A percentile compares a stretch with the other conserved stretches of the same genome.
phyloP scores from a whole-genome alignment of 2,888 invertebrate species.

The Drosophila seclusa region DNA sequence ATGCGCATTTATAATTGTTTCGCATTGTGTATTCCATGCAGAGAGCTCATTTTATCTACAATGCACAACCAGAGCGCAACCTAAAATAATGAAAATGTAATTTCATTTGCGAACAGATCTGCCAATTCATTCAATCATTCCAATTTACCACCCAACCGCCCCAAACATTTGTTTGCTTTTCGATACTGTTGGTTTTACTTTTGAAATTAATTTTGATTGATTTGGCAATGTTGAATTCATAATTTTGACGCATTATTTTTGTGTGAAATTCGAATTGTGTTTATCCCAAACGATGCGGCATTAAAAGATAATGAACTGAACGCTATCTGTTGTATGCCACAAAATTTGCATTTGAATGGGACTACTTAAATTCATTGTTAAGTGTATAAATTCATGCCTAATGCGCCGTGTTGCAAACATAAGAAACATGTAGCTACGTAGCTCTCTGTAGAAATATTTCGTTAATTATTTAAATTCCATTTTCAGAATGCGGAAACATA shows the following conservation, averaged over 20 bases:
- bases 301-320: constrained; percentile 72
- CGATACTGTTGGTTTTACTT: constrained; percentile 61
- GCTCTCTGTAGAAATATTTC: background rate
- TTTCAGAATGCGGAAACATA: background rate
- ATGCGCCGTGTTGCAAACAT: constrained; percentile 28
- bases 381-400: constrained; percentile 25
- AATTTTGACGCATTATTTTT: constrained; percentile 81
- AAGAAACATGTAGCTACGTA: constrained; percentile 2
- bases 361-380: constrained; percentile 27
- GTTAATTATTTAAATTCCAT: constrained; percentile 1
- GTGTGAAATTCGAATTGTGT: constrained; percentile 74
- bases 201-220: constrained; percentile 80
- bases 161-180: constrained; percentile 52
- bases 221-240: constrained; percentile 81
- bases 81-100: constrained; percentile 78
- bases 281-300: constrained; percentile 61
- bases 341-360: constrained; percentile 57
- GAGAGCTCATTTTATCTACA: constrained; percentile 49
- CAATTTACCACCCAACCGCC: background rate
- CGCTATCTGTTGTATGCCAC: constrained; percentile 6
- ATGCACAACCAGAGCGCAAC: constrained; percentile 30
- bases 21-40: constrained; percentile 39
- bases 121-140: constrained; percentile 56
- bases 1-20: constrained; percentile 79
- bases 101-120: constrained; percentile 63